phyloP scores from a whole-genome alignment of 2,797 vertebrate genomes.

The Typhlichthys subterraneus region DNA sequence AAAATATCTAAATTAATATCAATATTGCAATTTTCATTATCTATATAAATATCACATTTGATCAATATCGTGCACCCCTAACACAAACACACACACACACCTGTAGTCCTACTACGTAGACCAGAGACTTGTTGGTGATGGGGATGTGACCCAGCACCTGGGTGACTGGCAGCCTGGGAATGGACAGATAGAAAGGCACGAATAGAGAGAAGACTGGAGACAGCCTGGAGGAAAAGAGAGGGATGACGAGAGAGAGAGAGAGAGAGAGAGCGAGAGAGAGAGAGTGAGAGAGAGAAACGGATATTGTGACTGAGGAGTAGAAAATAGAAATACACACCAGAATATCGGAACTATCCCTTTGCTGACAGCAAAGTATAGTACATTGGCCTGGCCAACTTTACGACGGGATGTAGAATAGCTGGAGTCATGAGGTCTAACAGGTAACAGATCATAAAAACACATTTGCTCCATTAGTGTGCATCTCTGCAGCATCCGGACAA shows the following conservation, averaged over 20 bases:
- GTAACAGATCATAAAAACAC: not conserved
- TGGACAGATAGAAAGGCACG: slow-evolving; percentile 93
- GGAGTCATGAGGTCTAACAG: too few species aligned
- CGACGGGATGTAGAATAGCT: not conserved
- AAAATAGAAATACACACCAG: too few species aligned
- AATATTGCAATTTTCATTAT: too few species aligned
- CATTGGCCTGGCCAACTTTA: not conserved
- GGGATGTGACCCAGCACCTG: slow-evolving; percentile 89
- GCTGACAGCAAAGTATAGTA: not conserved
- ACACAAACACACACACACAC: slow-evolving; percentile 8
- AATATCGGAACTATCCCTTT: not conserved
- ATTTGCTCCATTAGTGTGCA: not conserved
- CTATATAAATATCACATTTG: too few species aligned
- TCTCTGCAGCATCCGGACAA: slow-evolving; percentile 33
- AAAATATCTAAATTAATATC: too few species aligned
- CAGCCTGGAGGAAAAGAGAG: slow-evolving; percentile 72
- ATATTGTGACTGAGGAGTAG: too few species aligned
- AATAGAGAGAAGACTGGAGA: slow-evolving; percentile 93
- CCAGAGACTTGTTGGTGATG: slow-evolving; percentile 96
- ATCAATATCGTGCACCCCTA: too few species aligned
- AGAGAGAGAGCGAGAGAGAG: not conserved
- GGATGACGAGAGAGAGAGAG: not conserved
- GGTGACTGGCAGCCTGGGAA: slow-evolving; percentile 91
- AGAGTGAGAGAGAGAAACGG: not conserved
- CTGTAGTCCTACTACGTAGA: slow-evolving; percentile 85